These are phyloP conservation scores for Chlorospingus semifuscus DNA, from an alignment of 2,797 vertebrate species.

Conservation along the genomic window DNA sequence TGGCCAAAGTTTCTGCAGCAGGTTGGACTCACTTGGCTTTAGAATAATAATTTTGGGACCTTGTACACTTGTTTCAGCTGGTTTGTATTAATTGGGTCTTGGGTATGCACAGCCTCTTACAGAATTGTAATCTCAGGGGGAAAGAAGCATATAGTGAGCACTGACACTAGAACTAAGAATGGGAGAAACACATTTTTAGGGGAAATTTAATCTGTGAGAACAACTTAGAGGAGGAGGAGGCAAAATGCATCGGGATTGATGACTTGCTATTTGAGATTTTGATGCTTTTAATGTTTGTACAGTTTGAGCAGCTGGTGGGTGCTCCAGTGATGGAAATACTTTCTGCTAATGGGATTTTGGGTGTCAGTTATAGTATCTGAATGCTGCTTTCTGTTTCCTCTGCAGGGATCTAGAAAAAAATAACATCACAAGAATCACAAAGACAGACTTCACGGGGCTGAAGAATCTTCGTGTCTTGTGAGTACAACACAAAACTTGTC, in stretches of 20 bases:
- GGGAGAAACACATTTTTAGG: not conserved
- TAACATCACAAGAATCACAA: conserved; percentile 95
- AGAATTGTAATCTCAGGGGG: not conserved
- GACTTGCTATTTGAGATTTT: not conserved
- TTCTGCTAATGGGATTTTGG: not conserved
- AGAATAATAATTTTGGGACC: not conserved
- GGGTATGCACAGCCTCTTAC: not conserved
- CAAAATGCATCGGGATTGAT: not conserved
- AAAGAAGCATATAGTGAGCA: not conserved
- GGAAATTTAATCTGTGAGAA: not conserved
- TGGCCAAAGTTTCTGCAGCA: not conserved
- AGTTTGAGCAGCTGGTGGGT: not conserved
- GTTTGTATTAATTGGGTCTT: not conserved
- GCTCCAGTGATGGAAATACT: not conserved
- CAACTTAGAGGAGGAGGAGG: fast-evolving
- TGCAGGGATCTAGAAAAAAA: conserved; percentile 95
- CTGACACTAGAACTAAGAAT: not conserved
- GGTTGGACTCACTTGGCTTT: not conserved
- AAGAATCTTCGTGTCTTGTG: conserved; percentile 97
- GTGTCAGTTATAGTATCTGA: not conserved
- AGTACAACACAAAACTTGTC: conserved; percentile 65
- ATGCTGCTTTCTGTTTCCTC: not conserved
- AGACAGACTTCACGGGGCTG: conserved; percentile 91
- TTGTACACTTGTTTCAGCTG: not conserved
- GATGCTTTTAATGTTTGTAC: not conserved